Evolutionary conservation across 2,113 vertebrate genomes (phyloP).

Genomic region (Aramus guarauna): DNA sequence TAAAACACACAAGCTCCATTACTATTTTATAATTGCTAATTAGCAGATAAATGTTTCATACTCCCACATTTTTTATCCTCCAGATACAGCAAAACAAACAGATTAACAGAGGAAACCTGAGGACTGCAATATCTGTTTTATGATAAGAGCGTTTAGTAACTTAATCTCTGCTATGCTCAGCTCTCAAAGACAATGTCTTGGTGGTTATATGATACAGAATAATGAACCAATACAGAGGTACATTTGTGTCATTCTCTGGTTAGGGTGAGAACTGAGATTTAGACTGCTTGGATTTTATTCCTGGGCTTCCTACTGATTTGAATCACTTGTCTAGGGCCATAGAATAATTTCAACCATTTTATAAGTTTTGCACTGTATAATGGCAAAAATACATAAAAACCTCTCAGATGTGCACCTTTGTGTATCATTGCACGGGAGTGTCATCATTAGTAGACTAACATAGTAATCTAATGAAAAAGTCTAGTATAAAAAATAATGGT

Average conservation of each 20-base stretch:
- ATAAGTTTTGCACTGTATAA: neutral
- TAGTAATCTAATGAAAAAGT: neutral
- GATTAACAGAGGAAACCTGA: slow-evolving; percentile 51
- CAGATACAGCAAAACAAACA: slow-evolving; percentile 53
- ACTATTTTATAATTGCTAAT: slow-evolving; percentile 44
- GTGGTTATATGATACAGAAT: neutral
- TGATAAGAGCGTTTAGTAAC: slow-evolving; percentile 46
- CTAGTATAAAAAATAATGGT: neutral
- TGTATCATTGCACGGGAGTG: neutral
- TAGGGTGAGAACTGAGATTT: neutral
- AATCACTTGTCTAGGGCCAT: neutral
- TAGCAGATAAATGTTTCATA: slow-evolving; percentile 51
- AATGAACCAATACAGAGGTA: neutral
- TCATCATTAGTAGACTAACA: neutral
- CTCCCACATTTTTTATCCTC: slow-evolving; percentile 58
- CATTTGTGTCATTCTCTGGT: neutral
- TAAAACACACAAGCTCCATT: slow-evolving; percentile 2
- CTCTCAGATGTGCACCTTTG: neutral
- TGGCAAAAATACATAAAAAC: neutral
- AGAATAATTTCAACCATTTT: neutral
- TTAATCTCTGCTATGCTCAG: neutral
- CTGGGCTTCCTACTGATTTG: neutral
- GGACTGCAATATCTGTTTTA: slow-evolving; percentile 37
- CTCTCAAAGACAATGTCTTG: neutral
- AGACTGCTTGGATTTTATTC: neutral